Evolutionary conservation across 2,113 vertebrate genomes (phyloP).

Genomic region (Pheucticus melanocephalus): DNA sequence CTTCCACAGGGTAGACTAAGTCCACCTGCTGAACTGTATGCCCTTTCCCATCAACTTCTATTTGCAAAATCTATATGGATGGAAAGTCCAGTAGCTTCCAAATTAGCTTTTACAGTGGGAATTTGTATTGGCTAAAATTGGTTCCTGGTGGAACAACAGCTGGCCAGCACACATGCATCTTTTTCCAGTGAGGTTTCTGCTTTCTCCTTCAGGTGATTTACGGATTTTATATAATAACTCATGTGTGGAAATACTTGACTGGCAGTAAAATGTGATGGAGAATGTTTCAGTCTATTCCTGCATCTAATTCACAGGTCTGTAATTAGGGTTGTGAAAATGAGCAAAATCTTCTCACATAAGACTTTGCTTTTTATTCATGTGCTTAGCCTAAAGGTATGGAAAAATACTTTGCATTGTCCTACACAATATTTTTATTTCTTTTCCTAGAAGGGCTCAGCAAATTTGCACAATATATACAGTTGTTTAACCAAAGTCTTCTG

Average conservation of each 20-base stretch:
- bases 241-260: not conserved
- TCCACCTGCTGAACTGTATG: not conserved
- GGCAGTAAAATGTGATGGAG: rapidly evolving
- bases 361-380: not conserved
- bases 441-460: not conserved
- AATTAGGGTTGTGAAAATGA: not conserved
- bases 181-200: not conserved
- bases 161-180: not conserved
- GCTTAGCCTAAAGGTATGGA: not conserved
- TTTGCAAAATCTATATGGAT: not conserved
- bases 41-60: not conserved
- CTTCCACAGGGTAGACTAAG: not conserved
- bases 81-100: not conserved
- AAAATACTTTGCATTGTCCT: not conserved
- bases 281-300: not conserved
- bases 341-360: not conserved
- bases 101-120: not conserved
- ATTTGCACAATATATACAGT: not conserved
- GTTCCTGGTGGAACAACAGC: not conserved
- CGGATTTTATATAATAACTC: not conserved
- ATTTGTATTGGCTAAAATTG: not conserved
- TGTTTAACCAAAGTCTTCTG: not conserved
- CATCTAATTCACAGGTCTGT: not conserved
- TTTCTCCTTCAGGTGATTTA: not conserved
- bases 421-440: not conserved